A percentile compares a stretch with the other conserved stretches of the same genome.
Conservation (phyloP, 2,113 vertebrate species). For the Aegotheles bennettii region DNA sequence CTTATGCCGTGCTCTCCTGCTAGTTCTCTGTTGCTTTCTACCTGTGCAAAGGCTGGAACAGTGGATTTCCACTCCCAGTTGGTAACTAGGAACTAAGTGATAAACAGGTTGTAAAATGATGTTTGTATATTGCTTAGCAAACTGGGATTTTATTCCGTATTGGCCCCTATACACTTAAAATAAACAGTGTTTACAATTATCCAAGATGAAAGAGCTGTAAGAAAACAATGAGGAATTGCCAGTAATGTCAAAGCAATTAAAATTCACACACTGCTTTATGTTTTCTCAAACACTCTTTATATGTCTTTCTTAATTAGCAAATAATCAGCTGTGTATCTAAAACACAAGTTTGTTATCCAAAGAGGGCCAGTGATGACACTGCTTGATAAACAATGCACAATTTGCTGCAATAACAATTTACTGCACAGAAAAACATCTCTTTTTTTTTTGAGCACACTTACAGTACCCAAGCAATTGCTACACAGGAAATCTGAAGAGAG, state of each 20-base stretch:
- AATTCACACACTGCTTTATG: not conserved
- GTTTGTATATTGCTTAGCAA: slow-evolving; percentile 6
- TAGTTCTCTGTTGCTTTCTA: not conserved
- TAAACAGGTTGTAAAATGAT: slow-evolving; percentile 14
- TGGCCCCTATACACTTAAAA: not conserved
- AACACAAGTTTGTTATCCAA: not conserved
- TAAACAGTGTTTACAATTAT: slow-evolving; percentile 21
- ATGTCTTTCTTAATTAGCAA: slow-evolving; percentile 16
- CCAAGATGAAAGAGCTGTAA: not conserved
- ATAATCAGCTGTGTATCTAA: slow-evolving; percentile 17
- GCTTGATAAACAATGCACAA: not conserved
- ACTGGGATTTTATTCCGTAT: slow-evolving; percentile 6
- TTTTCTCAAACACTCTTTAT: slow-evolving; percentile 9
- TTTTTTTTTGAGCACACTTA: not conserved
- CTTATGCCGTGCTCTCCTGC: accelerated
- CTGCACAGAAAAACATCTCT: not conserved
- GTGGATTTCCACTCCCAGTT: not conserved
- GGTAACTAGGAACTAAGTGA: not conserved
- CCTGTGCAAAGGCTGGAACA: not conserved
- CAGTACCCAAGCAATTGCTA: not conserved
- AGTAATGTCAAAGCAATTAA: slow-evolving; percentile 10
- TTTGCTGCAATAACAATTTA: not conserved
- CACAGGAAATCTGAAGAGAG: not conserved
- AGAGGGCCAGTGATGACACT: not conserved
- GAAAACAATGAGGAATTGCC: not conserved